Conservation (phyloP, 2,797 vertebrate genomes). For the Erpetoichthys calabaricus region DNA sequence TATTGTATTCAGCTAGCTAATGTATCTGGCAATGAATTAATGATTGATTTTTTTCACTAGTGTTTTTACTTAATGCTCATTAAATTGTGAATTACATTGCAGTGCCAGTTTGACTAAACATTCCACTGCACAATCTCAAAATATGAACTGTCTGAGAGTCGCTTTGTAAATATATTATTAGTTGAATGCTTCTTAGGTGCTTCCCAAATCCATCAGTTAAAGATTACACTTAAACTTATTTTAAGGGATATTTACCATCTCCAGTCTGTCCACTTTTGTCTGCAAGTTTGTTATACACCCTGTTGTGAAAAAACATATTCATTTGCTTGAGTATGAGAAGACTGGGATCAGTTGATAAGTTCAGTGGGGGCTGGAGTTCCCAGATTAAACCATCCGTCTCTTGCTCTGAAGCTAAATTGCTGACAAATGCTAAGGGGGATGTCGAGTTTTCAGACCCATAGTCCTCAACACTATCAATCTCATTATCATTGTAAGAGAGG, state of each 20-base stretch:
- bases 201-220: no score
- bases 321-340: slow-evolving; percentile 27
- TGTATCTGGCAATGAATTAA: no score
- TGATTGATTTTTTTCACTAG: no score
- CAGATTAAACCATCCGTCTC: slow-evolving; percentile 15
- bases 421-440: slow-evolving; percentile 14
- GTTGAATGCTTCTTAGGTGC: no score
- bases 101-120: no score
- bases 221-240: no score
- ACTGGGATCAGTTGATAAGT: slow-evolving; percentile 25
- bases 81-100: no score
- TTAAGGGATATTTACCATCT: slow-evolving; percentile 31
- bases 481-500: slow-evolving; percentile 19
- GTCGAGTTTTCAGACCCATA: slow-evolving; percentile 26
- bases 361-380: slow-evolving; percentile 29
- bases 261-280: slow-evolving; percentile 22
- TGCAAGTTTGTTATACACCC: slow-evolving; percentile 30
- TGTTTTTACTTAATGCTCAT: no score
- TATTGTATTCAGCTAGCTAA: no score
- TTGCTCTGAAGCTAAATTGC: slow-evolving; percentile 9
- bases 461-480: slow-evolving; percentile 18
- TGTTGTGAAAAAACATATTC: slow-evolving; percentile 33
- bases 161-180: no score
- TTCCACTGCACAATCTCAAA: no score
- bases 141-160: no score